These are phyloP conservation scores for Agrochola lychnidis DNA, from an alignment of 2,888 invertebrate species.

Conservation along the genomic window DNA sequence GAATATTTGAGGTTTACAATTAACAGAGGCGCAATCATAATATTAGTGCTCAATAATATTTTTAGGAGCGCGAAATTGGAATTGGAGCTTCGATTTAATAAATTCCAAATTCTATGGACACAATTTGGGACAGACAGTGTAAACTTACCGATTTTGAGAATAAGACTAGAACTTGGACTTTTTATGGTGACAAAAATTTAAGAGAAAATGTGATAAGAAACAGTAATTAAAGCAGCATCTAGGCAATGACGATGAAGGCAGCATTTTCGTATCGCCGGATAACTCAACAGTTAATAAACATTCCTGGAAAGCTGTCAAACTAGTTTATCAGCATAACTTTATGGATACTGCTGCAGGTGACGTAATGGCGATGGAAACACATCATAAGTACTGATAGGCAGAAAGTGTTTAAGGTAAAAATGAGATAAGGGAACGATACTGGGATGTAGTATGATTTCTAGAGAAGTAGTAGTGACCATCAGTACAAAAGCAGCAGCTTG, in stretches of 20 bases:
- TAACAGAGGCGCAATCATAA: no score
- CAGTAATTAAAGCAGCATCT: not conserved
- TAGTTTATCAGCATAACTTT: constrained; percentile 12
- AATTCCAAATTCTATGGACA: not conserved
- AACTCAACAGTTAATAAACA: constrained; percentile 16
- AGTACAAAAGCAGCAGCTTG: not conserved
- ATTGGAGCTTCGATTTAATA: no score
- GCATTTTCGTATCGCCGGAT: not conserved
- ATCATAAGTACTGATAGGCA: constrained; percentile 13
- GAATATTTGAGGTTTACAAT: no score
- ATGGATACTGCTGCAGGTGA: constrained; percentile 7
- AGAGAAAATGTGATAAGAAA: not conserved
- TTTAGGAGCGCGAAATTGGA: no score
- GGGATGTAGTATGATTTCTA: not conserved
- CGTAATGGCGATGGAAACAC: constrained; percentile 7
- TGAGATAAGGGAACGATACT: constrained; percentile 24
- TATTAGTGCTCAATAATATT: no score
- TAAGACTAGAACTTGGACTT: not conserved
- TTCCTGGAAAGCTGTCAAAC: constrained; percentile 11
- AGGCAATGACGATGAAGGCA: not conserved
- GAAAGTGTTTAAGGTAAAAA: constrained; percentile 8
- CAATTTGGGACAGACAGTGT: not conserved
- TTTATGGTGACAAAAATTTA: no score
- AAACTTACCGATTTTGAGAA: not conserved
- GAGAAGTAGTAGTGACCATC: not conserved